Base-by-base conservation (phyloP, 1,140 invertebrate species). In the Ctenoplectra terminalis region DNA sequence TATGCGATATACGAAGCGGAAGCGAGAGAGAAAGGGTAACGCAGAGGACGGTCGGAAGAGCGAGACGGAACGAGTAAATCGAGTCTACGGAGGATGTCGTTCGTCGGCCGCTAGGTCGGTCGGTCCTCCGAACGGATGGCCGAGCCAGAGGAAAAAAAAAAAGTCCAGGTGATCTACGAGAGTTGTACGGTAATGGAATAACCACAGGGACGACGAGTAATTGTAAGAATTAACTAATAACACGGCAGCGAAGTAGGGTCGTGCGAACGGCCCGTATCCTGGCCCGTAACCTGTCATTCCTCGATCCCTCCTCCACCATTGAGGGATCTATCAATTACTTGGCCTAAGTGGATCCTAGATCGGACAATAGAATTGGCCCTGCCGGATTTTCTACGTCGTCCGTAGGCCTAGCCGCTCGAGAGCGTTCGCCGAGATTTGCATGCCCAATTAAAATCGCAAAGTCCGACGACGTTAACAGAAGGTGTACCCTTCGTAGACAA, bases 201-300 rank as follows among this genome's bases (percentile, higher is more conserved):
- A 90, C 88, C 89, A 90, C 83, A 90, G 89, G 89, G 89, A 90
- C 87, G 89, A 90, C 86, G 82, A 88, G 88, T 90, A 89, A 90
- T 90, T 90, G 89, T 90, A 90, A 90, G 89, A 90, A 90, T 90
- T 89, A 90, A 90, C 89, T 90, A 90, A 90, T 90, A 90, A 90
- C 89, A 90, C 89, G 87, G 85, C 87, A 90, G 88, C 73, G 90
- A 90, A 89, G 88, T 88, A 89, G 89, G 90, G 90, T 90, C 90
- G 89, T 90, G 90, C 90, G 90, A 90, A 90, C 87, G 70, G 77
- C 87, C 85, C 81, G 88, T 87, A 90, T 90, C 88, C 87, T 82
- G 81, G 61, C 81, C 75, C 78, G 73, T 87, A 90, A 89, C 90
- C 90, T 90, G 90, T 90, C 90, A 90, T 90, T 90, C 90, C 84